phyloP scores from a whole-genome alignment of 1,140 invertebrate species.

The Euura saliciscinereae region DNA sequence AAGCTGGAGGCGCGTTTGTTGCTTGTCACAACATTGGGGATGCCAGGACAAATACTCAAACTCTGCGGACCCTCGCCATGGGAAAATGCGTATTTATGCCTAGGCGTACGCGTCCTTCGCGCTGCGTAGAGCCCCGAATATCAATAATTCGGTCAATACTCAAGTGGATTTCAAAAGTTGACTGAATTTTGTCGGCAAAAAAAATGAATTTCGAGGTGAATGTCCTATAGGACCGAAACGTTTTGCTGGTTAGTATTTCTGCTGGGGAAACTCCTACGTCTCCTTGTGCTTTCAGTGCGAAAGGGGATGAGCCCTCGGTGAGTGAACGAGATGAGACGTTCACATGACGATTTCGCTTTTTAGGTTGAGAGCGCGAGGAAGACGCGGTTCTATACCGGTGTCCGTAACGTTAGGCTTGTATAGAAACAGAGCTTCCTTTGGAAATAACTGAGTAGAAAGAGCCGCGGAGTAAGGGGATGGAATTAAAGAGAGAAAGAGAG shows the following conservation, averaged over 20 bases:
- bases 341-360: constrained; percentile 4
- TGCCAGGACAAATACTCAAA: constrained; percentile 47
- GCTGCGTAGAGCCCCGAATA: no score
- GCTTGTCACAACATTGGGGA: constrained; percentile 46
- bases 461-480: constrained; percentile 22
- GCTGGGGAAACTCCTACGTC: not conserved
- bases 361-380: constrained; percentile 8
- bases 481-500: constrained; percentile 21
- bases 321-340: constrained; percentile 4
- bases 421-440: no score
- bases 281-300: not conserved
- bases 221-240: not conserved
- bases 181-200: not conserved
- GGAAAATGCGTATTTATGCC: no score
- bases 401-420: no score
- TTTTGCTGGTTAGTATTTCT: constrained; percentile 2
- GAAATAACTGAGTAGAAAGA: not conserved
- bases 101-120: no score
- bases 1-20: not conserved
- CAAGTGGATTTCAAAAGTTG: no score
- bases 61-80: not conserved
- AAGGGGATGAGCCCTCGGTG: not conserved
- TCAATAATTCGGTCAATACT: no score
- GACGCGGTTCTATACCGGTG: no score
- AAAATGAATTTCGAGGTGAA: not conserved